These are phyloP conservation scores for Graphium colonna DNA, from an alignment of 2,888 invertebrate species.

Conservation along the genomic window DNA sequence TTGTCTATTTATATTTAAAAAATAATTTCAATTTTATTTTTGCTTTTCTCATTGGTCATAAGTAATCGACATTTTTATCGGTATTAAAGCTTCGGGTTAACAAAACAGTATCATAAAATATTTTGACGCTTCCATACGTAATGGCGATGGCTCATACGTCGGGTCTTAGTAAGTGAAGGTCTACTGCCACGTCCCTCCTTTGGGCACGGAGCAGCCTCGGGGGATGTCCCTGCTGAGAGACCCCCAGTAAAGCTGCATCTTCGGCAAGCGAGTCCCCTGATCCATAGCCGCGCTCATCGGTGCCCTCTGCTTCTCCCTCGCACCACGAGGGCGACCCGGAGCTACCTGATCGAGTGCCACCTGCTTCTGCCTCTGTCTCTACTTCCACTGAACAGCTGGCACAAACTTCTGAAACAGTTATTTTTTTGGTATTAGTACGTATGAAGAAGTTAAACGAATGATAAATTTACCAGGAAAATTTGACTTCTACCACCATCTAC, in stretches of 20 bases:
- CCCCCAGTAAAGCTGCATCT: conserved; percentile 66
- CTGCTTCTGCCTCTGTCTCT: conserved; percentile 67
- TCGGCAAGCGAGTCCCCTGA: conserved; percentile 76
- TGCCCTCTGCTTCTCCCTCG: conserved; percentile 75
- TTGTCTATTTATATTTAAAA: no score
- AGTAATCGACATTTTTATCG: no score
- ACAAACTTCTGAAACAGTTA: conserved; percentile 59
- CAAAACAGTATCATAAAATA: no score
- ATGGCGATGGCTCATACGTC: conserved; percentile 49
- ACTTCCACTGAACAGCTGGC: conserved; percentile 70
- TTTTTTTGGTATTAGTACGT: background rate
- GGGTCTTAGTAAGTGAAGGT: conserved; percentile 68
- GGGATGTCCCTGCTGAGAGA: conserved; percentile 40
- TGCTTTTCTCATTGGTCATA: no score
- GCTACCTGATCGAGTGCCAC: conserved; percentile 59
- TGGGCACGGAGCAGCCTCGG: conserved; percentile 54
- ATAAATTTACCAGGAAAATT: background rate
- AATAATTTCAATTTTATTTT: no score
- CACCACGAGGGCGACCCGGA: conserved; percentile 77
- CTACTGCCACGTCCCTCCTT: conserved; percentile 69
- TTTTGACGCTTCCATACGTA: background rate
- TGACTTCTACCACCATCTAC: conserved; percentile 9
- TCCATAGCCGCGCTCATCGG: conserved; percentile 74
- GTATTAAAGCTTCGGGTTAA: no score
- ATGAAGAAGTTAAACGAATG: background rate